phyloP scores from a whole-genome alignment of 2,888 invertebrate species.

The Patella depressa region DNA sequence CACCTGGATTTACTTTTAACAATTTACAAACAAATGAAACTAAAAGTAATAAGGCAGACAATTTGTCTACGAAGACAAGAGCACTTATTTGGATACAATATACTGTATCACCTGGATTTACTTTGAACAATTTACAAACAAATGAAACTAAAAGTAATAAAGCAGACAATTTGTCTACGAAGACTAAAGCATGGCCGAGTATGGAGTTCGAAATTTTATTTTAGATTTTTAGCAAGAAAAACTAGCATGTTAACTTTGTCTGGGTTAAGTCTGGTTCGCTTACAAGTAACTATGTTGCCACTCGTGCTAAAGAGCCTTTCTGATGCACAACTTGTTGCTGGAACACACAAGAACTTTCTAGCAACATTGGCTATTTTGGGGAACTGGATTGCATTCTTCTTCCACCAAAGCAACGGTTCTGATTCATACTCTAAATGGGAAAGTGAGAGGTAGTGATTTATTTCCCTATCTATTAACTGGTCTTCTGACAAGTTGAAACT shows the following conservation, averaged over 20 bases:
- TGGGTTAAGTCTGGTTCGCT: no score
- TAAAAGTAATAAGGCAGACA: background rate
- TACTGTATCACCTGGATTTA: no score
- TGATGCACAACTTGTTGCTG: background rate
- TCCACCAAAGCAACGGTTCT: background rate
- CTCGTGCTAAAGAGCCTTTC: background rate
- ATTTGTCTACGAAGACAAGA: background rate
- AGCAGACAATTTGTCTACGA: background rate
- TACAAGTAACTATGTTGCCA: background rate
- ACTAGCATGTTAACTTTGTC: no score
- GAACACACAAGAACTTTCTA: background rate
- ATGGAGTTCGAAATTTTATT: background rate
- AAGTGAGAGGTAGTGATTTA: background rate
- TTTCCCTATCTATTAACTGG: background rate
- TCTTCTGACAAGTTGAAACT: background rate
- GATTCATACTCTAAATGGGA: background rate
- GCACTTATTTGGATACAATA: no score
- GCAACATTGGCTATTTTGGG: background rate
- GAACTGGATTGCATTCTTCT: background rate
- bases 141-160: no score
- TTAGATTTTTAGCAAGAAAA: no score
- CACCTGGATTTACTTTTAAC: no score
- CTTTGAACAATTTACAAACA: no score
- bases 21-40: no score
- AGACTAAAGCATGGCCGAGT: constrained; percentile 13